Evolutionary conservation across 2,797 vertebrate genomes (phyloP), one percentile per base, ranked within the genome.

Genomic region (Tragopan temminckii): DNA sequence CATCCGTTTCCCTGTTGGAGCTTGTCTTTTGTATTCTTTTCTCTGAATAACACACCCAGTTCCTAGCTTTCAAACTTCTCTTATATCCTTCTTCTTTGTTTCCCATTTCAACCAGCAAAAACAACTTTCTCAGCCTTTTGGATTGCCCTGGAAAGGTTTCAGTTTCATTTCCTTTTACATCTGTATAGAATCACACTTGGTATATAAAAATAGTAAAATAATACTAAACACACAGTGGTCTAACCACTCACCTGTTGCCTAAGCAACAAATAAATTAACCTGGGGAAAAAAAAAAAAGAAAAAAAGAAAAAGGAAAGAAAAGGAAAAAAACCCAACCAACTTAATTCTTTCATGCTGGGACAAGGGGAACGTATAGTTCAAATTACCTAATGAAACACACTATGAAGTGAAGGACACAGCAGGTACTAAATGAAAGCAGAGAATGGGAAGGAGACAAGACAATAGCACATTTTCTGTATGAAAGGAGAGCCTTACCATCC

Each of bases 401-500:
- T 74, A 29, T 13, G 13, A 96, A 87, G 53, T 82, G 86, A 92
- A 91, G 70, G 58, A 89, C 79, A 84, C 67, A 57, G 69, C 50
- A 93, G 85, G 80, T 86, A 85, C 46, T 94, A 76, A 90, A 58
- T 59, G 46, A 93, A 93, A 55, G 23, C 62, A 84, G 19, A 52
- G 38, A 93, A 74, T 27, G 31, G 45, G 31, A 80, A 53, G 92
- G 71, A 81, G 18, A 84, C 57, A 87, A 58, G 35, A 69, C 55
- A 74, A 66, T 45, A 72, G 75, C 13, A 2, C 33, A 86, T 72
- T 64, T 93, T 77, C 79, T 72, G 24, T 76, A 69, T 0, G 46
- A 85, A 94, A 92, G 11, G 2, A 88, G 87, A 90, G 57, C 84
- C 98, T 98, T 98, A 98, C 98, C 98, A 90, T 98, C 98, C 95